Conservation (phyloP, 2,888 invertebrate species). For the Drosophila neonasuta region DNA sequence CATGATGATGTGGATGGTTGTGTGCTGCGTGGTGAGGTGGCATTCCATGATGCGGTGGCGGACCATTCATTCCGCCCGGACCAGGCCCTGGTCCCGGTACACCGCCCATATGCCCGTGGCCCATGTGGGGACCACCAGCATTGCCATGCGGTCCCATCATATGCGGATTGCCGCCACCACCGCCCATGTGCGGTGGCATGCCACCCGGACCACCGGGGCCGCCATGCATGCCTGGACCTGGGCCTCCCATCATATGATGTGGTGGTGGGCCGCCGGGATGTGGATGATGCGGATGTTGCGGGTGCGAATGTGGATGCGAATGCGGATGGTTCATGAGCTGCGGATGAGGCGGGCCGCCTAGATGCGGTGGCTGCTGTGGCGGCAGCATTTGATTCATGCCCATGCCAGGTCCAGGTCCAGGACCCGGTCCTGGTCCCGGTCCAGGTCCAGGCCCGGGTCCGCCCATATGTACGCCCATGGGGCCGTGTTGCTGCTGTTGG, state of each 20-base stretch:
- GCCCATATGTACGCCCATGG: conserved; percentile 79
- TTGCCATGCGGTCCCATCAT: conserved; percentile 76
- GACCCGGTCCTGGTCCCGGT: conserved; percentile 50
- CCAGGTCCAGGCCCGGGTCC: conserved; percentile 65
- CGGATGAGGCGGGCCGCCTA: conserved; percentile 75
- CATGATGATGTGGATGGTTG: conserved; percentile 62
- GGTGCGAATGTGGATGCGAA: conserved; percentile 69
- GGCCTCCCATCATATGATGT: conserved; percentile 79
- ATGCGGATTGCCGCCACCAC: conserved; percentile 60
- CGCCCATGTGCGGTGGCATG: conserved; percentile 72
- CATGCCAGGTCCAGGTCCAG: conserved; percentile 80
- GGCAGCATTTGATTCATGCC: conserved; percentile 79
- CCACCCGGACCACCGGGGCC: conserved; percentile 71
- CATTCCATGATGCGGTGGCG: conserved; percentile 70
- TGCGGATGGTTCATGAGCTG: conserved; percentile 79
- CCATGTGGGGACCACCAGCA: conserved; percentile 73
- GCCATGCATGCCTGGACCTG: conserved; percentile 67
- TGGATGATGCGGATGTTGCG: conserved; percentile 58
- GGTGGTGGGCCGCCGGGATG: conserved; percentile 78
- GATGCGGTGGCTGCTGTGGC: conserved; percentile 78
- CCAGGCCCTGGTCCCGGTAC: conserved; percentile 74
- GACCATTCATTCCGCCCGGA: conserved; percentile 77
- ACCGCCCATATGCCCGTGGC: conserved; percentile 78
- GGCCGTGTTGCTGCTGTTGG: conserved; percentile 65
- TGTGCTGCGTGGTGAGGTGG: conserved; percentile 65